These are phyloP conservation scores for Drosophila dunni DNA, from an alignment of 1,140 invertebrate genomes.

Conservation along the genomic window DNA sequence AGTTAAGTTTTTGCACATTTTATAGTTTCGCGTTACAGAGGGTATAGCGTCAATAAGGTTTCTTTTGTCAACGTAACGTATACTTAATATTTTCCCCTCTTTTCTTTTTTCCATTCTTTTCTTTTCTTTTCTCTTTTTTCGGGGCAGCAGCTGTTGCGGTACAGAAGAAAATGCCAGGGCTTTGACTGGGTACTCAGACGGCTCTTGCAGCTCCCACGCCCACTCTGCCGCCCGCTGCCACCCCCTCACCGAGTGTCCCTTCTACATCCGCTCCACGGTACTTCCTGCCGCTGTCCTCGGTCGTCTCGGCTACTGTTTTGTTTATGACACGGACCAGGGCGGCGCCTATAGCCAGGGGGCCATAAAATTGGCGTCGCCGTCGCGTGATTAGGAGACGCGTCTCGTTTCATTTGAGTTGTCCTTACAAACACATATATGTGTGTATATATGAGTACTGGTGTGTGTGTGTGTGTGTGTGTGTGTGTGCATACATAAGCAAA, in stretches of 20 bases:
- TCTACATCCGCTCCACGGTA: background rate
- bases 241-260: too few relatives aligned
- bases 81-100: too few relatives aligned
- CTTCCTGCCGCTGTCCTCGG: background rate
- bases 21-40: too few relatives aligned
- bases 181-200: constrained; percentile 28
- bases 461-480: constrained; percentile 18
- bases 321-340: constrained; percentile 56
- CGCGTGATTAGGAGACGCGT: constrained; percentile 63
- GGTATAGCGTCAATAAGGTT: too few relatives aligned
- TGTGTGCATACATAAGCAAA: background rate
- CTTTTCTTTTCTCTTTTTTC: background rate
- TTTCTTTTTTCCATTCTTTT: too few relatives aligned
- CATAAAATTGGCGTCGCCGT: constrained; percentile 60
- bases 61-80: too few relatives aligned
- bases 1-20: too few relatives aligned
- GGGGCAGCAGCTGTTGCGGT: constrained; percentile 68
- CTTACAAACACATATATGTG: constrained; percentile 28
- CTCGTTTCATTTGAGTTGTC: constrained; percentile 68
- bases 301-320: constrained; percentile 43
- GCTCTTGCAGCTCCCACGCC: too few relatives aligned
- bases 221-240: background rate
- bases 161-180: constrained; percentile 52
- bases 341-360: constrained; percentile 39
- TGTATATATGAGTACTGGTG: constrained; percentile 11